Conservation (phyloP, 92 coral and sea anemone genomes). For the Porites evermanni region DNA sequence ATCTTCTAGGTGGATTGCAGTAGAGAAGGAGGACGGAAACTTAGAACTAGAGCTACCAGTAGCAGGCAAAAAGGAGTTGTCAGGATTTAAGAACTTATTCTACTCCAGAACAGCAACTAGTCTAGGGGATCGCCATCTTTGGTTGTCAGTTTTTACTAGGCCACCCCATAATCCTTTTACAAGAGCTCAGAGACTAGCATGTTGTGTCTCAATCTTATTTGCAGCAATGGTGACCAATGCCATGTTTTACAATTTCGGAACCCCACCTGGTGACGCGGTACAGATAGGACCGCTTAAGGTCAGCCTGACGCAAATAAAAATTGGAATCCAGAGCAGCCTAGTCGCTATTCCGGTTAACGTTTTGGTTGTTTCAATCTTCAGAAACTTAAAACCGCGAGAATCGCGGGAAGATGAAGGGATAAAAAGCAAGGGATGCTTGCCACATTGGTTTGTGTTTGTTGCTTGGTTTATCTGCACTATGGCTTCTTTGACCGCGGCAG, state of each 20-base stretch:
- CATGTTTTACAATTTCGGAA: slow-evolving; percentile 90
- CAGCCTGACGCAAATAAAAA: slow-evolving; percentile 87
- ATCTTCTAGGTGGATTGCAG: slow-evolving; percentile 77
- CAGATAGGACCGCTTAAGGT: slow-evolving; percentile 86
- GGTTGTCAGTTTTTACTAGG: slow-evolving; percentile 85
- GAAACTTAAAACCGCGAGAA: slow-evolving; percentile 58
- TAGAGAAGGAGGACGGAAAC: slow-evolving; percentile 80
- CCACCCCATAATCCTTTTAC: slow-evolving; percentile 92
- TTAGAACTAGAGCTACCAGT: slow-evolving; percentile 69
- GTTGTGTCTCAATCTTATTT: slow-evolving; percentile 83
- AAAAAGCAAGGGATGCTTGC: slow-evolving; percentile 79
- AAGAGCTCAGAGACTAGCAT: slow-evolving; percentile 81
- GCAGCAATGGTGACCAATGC: slow-evolving; percentile 94
- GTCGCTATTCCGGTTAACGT: slow-evolving; percentile 90
- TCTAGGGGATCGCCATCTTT: slow-evolving; percentile 85
- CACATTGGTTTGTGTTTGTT: slow-evolving; percentile 73
- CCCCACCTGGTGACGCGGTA: slow-evolving; percentile 77
- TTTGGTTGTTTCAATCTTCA: slow-evolving; percentile 81
- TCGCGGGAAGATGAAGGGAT: slow-evolving; percentile 17
- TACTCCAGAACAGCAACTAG: slow-evolving; percentile 76
- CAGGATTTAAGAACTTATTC: slow-evolving; percentile 82
- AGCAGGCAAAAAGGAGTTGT: slow-evolving; percentile 75
- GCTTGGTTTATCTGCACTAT: slow-evolving; percentile 85
- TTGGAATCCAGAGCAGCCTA: slow-evolving; percentile 90
- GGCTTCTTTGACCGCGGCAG: slow-evolving; percentile 73